These are phyloP conservation scores for Phocides pigmalion DNA, from an alignment of 1,140 invertebrate genomes.

Conservation along the genomic window DNA sequence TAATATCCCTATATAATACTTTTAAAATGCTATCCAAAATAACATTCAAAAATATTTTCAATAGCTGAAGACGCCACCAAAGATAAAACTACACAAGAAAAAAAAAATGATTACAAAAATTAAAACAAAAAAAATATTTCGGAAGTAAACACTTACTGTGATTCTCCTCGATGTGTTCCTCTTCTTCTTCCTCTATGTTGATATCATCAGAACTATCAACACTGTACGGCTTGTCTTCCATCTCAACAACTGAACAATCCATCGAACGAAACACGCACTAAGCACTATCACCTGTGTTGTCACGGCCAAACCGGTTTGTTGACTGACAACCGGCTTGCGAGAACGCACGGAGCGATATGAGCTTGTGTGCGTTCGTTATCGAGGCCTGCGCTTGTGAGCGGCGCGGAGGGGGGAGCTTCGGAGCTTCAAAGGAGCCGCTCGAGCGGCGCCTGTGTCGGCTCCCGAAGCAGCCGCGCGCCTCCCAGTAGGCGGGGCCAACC, in stretches of 20 bases:
- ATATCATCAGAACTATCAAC: conserved; percentile 79
- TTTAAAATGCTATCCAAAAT: too few species aligned
- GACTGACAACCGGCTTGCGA: conserved; percentile 74
- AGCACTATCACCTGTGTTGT: conserved; percentile 60
- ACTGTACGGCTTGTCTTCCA: conserved; percentile 79
- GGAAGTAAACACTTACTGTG: conserved; percentile 66
- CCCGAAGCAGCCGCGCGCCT: conserved; percentile 84
- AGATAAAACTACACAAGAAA: background rate
- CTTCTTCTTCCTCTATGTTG: conserved; percentile 76
- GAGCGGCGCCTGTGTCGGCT: conserved; percentile 70
- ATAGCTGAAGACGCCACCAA: too few species aligned
- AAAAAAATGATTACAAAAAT: background rate
- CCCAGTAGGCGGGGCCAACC: conserved; percentile 74
- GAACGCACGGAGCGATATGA: conserved; percentile 75
- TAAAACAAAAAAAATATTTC: too few species aligned
- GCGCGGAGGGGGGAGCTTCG: conserved; percentile 52
- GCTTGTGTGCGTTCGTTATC: conserved; percentile 72
- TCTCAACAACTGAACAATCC: conserved; percentile 70
- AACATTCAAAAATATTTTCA: too few species aligned
- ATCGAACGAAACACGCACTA: conserved; percentile 65
- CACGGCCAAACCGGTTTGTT: conserved; percentile 71
- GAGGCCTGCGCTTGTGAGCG: conserved; percentile 52
- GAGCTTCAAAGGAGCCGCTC: conserved; percentile 73
- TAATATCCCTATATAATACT: too few species aligned
- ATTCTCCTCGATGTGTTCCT: conserved; percentile 69